These are phyloP conservation scores for Sepioteuthis lessoniana DNA, from an alignment of 2,888 invertebrate genomes.

Conservation along the genomic window DNA sequence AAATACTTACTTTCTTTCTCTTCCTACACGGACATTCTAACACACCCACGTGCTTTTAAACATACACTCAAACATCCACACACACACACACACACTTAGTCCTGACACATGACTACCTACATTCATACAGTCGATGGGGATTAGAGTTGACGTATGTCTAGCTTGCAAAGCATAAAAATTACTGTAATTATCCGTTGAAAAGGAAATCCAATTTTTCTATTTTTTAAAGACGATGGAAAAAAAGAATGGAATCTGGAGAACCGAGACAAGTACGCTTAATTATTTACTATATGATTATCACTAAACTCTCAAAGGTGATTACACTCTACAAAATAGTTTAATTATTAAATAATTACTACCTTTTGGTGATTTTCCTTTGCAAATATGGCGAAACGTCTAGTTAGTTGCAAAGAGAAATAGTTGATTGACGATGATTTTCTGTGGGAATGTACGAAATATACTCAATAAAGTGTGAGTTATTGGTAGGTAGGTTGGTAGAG, in stretches of 20 bases:
- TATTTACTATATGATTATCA: neutral
- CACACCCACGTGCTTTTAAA: too few species aligned
- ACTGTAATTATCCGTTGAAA: neutral
- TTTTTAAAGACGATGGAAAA: neutral
- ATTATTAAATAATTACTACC: slow-evolving; percentile 2
- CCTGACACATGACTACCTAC: too few species aligned
- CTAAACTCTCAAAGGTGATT: neutral
- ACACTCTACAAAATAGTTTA: neutral
- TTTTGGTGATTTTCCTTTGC: neutral
- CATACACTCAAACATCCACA: too few species aligned
- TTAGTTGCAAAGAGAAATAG: neutral
- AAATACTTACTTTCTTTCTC: too few species aligned
- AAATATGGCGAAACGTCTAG: neutral
- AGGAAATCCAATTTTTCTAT: neutral
- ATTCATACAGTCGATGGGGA: too few species aligned
- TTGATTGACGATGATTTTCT: neutral
- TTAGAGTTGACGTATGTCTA: too few species aligned
- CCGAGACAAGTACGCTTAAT: neutral
- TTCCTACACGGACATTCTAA: too few species aligned
- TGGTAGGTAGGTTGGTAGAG: too few species aligned
- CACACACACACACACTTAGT: too few species aligned
- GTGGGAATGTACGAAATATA: too few species aligned
- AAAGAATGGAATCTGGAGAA: neutral
- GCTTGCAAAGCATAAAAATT: neutral
- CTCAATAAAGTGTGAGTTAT: too few species aligned